Conservation (phyloP, 2,888 invertebrate species). For the Acrobasis repandana region DNA sequence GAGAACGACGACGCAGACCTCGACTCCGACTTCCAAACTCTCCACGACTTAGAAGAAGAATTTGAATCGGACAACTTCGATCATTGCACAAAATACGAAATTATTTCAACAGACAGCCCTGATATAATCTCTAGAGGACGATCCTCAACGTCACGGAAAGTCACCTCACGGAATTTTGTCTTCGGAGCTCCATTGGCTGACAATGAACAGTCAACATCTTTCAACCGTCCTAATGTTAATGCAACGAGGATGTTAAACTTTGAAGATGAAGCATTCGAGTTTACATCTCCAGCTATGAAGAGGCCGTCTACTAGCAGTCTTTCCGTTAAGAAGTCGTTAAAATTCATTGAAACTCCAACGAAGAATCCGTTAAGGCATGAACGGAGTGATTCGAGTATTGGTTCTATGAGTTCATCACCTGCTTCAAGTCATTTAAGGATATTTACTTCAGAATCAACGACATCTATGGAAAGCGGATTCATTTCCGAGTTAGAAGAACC, state of each 20-base stretch:
- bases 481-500: conserved; percentile 75
- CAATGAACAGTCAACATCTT: conserved; percentile 67
- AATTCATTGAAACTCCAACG: conserved; percentile 64
- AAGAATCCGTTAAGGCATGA: conserved; percentile 55
- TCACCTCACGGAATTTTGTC: conserved; percentile 60
- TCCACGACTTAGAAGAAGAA: conserved; percentile 75
- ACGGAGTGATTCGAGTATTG: conserved; percentile 61
- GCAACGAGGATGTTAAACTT: conserved; percentile 71
- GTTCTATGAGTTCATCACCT: conserved; percentile 56
- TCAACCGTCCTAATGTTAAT: conserved; percentile 54
- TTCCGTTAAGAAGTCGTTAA: conserved; percentile 67
- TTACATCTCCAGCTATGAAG: conserved; percentile 63
- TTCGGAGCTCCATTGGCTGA: conserved; percentile 76
- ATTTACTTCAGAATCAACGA: conserved; percentile 64
- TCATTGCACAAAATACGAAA: conserved; percentile 74
- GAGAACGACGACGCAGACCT: conserved; percentile 49
- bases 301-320: conserved; percentile 37
- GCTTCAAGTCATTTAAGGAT: conserved; percentile 49
- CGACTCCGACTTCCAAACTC: conserved; percentile 61
- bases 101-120: conserved; percentile 77
- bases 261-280: conserved; percentile 71
- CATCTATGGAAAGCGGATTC: conserved; percentile 74
- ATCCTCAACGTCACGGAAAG: conserved; percentile 52
- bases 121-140: conserved; percentile 71
- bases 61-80: conserved; percentile 70